phyloP scores from a whole-genome alignment of 2,113 vertebrate species.

The Maccullochella peelii region DNA sequence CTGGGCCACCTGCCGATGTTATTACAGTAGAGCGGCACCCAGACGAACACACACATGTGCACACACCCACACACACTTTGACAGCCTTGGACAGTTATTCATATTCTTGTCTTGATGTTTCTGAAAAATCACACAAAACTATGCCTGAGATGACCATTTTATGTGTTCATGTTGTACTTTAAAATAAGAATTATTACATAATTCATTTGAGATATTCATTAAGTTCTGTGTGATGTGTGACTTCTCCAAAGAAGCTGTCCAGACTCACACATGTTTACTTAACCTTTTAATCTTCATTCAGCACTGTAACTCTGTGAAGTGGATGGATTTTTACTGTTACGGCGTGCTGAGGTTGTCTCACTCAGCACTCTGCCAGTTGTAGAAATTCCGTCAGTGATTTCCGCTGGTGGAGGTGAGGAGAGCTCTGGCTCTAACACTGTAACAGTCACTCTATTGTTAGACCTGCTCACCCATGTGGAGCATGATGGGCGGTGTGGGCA shows the following conservation, averaged over 20 bases:
- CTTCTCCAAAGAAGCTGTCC: constrained; percentile 56
- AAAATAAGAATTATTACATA: constrained; percentile 15
- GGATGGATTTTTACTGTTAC: constrained; percentile 56
- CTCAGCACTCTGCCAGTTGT: constrained; percentile 59
- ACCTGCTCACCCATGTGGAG: constrained; percentile 53
- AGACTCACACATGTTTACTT: constrained; percentile 57
- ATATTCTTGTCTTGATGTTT: constrained; percentile 48
- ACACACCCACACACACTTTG: constrained; percentile 47
- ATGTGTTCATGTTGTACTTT: constrained; percentile 15
- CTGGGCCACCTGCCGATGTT: constrained; percentile 82
- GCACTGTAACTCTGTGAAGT: constrained; percentile 41
- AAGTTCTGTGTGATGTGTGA: constrained; percentile 36
- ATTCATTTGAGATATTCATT: constrained; percentile 63
- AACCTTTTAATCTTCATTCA: constrained; percentile 54
- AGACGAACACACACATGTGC: constrained; percentile 49
- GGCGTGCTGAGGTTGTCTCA: constrained; percentile 30
- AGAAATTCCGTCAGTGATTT: constrained; percentile 71
- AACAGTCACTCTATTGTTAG: constrained; percentile 79
- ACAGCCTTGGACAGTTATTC: constrained; percentile 48
- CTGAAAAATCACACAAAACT: constrained; percentile 51
- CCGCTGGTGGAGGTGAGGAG: constrained; percentile 74
- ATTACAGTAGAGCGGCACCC: constrained; percentile 76
- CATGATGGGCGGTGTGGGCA: constrained; percentile 32
- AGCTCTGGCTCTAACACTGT: constrained; percentile 57
- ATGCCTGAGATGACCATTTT: constrained; percentile 19